Evolutionary conservation across 2,888 invertebrate genomes (phyloP).

Genomic region (Pyrrhosoma nymphula): DNA sequence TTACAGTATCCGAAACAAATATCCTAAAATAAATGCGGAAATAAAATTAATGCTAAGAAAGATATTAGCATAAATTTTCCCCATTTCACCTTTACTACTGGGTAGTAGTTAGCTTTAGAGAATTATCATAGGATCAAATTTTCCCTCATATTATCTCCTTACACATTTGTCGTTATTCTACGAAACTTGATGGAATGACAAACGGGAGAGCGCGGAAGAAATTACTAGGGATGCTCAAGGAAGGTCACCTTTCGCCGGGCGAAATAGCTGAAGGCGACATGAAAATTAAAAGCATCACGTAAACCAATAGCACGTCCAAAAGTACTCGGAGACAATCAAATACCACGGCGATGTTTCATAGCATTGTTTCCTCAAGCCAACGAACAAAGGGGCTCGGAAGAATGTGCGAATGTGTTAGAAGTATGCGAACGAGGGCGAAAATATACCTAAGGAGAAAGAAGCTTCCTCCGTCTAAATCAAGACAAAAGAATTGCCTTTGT

Average conservation of each 20-base stretch:
- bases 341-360: slow-evolving; percentile 6
- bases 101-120: too few species aligned
- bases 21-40: too few species aligned
- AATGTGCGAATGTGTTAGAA: not conserved
- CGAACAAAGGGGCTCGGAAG: not conserved
- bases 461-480: not conserved
- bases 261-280: not conserved
- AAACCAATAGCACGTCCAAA: not conserved
- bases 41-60: too few species aligned
- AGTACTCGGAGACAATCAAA: not conserved
- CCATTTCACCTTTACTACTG: too few species aligned
- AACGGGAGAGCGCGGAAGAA: too few species aligned
- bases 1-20: too few species aligned
- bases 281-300: not conserved
- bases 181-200: too few species aligned
- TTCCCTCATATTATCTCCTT: too few species aligned
- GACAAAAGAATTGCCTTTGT: not conserved
- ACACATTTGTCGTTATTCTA: too few species aligned
- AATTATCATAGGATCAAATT: too few species aligned
- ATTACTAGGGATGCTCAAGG: not conserved
- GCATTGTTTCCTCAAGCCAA: not conserved
- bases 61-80: too few species aligned
- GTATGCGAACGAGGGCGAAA: not conserved
- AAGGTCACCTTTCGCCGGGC: not conserved
- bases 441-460: not conserved